Evolutionary conservation across 1,140 invertebrate genomes (phyloP).

Genomic region (Ladona fulva): DNA sequence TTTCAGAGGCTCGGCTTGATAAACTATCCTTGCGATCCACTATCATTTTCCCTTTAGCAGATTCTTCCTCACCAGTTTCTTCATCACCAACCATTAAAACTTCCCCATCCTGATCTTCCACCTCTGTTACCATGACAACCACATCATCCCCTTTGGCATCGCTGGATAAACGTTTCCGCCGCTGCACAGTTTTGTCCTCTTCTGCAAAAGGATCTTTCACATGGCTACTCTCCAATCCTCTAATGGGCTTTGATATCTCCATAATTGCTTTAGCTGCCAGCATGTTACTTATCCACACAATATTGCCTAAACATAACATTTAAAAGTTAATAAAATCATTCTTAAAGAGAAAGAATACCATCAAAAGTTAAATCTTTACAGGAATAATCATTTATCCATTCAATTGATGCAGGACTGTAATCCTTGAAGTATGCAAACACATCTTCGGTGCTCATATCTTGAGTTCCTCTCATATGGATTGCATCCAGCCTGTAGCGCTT

Average conservation of each 20-base stretch:
- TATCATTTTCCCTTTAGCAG: conserved; percentile 13
- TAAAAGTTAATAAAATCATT: too few species aligned
- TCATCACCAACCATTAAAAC: conserved; percentile 26
- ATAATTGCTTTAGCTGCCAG: conserved; percentile 60
- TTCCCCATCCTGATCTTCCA: conserved; percentile 23
- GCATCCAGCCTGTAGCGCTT: conserved; percentile 55
- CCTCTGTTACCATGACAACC: conserved; percentile 30
- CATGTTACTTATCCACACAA: conserved; percentile 62
- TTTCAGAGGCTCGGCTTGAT: conserved; percentile 19
- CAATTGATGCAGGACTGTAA: conserved; percentile 60
- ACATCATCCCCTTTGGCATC: conserved; percentile 27
- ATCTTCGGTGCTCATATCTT: conserved; percentile 66
- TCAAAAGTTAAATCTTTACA: conserved; percentile 38
- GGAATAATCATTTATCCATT: conserved; percentile 71
- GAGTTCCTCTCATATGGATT: conserved; percentile 62
- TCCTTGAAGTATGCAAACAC: conserved; percentile 68
- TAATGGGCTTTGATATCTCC: conserved; percentile 44
- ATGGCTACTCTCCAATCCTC: conserved; percentile 32
- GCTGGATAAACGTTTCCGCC: conserved; percentile 11
- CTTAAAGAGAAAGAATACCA: not conserved
- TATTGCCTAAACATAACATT: conserved; percentile 48
- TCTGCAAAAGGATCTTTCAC: conserved; percentile 32
- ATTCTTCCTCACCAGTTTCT: conserved; percentile 24
- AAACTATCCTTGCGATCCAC: conserved; percentile 20
- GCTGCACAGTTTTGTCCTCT: conserved; percentile 33